A percentile compares a stretch with the other conserved stretches of the same genome.
Conservation (phyloP, 2,113 vertebrate species). For the Albula goreensis region DNA sequence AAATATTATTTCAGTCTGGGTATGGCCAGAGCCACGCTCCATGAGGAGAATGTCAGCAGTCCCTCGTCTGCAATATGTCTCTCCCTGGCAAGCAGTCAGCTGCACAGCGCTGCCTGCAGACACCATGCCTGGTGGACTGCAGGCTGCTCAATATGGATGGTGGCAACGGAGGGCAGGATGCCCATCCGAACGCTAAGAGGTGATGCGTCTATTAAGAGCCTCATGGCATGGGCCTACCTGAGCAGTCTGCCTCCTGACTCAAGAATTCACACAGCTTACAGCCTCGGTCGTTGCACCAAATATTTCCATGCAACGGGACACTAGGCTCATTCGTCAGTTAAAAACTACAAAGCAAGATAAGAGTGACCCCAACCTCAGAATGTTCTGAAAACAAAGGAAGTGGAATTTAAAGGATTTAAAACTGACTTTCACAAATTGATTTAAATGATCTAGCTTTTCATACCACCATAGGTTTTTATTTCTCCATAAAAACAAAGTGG, state of each 20-base stretch:
- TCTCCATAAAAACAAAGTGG: too few species aligned
- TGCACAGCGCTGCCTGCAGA: neutral
- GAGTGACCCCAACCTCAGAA: too few species aligned
- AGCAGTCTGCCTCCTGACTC: too few species aligned
- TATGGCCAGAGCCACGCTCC: neutral
- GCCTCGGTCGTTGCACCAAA: neutral
- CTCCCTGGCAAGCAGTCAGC: constrained; percentile 32
- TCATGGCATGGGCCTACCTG: neutral
- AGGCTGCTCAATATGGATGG: constrained; percentile 39
- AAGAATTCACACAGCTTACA: neutral
- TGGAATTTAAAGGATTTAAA: too few species aligned
- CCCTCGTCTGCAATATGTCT: constrained; percentile 23
- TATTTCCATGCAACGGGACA: neutral
- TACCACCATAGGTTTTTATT: too few species aligned
- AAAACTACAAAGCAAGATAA: too few species aligned
- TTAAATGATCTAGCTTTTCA: too few species aligned
- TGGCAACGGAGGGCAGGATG: neutral
- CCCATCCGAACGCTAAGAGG: constrained; percentile 26
- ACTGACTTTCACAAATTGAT: too few species aligned
- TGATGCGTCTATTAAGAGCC: constrained; percentile 6
- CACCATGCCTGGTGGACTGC: neutral
- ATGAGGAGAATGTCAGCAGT: constrained; percentile 3
- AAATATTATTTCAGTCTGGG: constrained; percentile 38
- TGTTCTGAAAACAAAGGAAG: too few species aligned
- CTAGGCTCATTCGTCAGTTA: neutral